phyloP scores from a whole-genome alignment of 1,140 invertebrate genomes.

The Hylaeus volcanicus region DNA sequence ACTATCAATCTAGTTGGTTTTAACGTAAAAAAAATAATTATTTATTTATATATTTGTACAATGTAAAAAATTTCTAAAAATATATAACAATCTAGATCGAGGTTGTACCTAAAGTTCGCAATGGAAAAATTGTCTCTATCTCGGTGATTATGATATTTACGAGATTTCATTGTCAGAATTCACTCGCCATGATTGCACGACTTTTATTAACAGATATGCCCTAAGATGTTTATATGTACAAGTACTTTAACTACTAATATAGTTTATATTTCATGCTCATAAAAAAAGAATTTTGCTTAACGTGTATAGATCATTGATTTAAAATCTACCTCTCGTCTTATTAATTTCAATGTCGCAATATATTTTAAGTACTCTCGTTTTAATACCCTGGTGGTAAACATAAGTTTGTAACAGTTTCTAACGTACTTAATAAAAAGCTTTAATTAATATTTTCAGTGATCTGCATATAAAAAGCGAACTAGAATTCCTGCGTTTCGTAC shows the following conservation, averaged over 20 bases:
- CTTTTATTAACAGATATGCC: neutral
- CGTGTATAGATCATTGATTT: neutral
- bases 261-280: no score
- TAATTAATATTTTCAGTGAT: neutral
- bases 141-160: neutral
- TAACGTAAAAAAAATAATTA: neutral
- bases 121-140: neutral
- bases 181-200: neutral
- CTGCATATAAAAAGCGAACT: neutral
- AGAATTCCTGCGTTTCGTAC: neutral
- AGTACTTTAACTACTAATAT: no score
- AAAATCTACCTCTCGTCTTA: neutral
- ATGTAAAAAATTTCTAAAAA: neutral
- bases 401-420: neutral
- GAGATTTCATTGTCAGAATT: neutral
- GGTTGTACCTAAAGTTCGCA: neutral
- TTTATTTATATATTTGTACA: slow-evolving; percentile 19
- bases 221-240: neutral
- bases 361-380: neutral
- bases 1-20: no score
- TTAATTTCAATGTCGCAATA: neutral
- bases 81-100: neutral
- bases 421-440: neutral
- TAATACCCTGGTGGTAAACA: no score
- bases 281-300: no score